Base-by-base conservation (phyloP, 2,113 vertebrate species). In the Patagioenas fasciata region DNA sequence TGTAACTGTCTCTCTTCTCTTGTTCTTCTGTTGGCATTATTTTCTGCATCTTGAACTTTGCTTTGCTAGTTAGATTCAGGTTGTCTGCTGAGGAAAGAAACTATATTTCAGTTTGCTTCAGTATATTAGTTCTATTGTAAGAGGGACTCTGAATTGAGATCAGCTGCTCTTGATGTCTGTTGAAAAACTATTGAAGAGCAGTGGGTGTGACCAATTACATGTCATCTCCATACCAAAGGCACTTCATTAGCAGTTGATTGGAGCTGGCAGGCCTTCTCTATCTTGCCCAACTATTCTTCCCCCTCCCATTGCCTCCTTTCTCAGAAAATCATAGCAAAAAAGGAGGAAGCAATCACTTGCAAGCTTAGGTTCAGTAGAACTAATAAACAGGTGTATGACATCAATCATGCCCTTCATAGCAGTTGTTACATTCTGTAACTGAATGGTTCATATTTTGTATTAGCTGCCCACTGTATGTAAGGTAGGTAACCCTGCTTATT, bases 41-140 rank as follows among this genome's bases (percentile, higher is more conserved):
- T 53, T 80, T 88, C 72, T 85, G 29, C 34, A 36, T 60, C 89
- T 92, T 96, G 91, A 96, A 80, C 94, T 92, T 92, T 94, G 85
- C 50, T 78, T 93, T 92, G 50, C 77, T 81, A 48, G 51, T 74
- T 84, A 64, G 80, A 87, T 74, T 91, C 47, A 17, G 34, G 53
- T 67, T 84, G 60, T 62, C 69, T 89, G 56, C 61, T 67, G 51
- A 16, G 61, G 53, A 58, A 54, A 89, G 72, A 94, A 74, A 89
- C 70, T 20, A 9, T 34, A 23, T 89, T 86, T 86, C 69, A 38
- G 25, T 48, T 71, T 80, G 9, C 9, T 74, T 53, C 48, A 95
- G 69, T 78, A 3, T 51, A 31, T 60, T 86, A 29, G 34, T n/a
- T 81, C 9, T 60, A 19, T 38, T 64, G 56, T 64, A 67, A 66